phyloP scores from a whole-genome alignment of 2,113 vertebrate genomes.

The Panurus biarmicus region DNA sequence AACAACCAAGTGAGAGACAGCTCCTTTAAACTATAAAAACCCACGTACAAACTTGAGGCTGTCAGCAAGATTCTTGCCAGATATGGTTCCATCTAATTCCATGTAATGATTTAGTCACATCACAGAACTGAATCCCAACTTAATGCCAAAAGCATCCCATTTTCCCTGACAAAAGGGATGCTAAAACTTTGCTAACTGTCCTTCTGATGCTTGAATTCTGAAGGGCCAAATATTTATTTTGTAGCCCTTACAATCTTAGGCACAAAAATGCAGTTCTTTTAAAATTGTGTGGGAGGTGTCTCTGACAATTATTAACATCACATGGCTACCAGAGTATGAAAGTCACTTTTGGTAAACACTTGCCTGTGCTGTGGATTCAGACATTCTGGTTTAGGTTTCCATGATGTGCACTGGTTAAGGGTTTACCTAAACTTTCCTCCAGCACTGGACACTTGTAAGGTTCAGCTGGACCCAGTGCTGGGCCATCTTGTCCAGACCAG shows the following conservation, averaged over 20 bases:
- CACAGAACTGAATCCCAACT: neutral
- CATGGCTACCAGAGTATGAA: accelerated
- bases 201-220: neutral
- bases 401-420: too few relatives aligned
- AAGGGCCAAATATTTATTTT: neutral
- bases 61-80: neutral
- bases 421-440: neutral
- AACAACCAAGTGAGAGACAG: neutral
- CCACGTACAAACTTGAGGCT: neutral
- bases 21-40: neutral
- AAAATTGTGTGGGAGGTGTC: neutral
- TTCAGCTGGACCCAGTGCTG: neutral
- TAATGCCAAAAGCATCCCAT: neutral
- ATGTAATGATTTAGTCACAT: neutral
- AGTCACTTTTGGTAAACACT: neutral
- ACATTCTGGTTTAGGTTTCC: neutral
- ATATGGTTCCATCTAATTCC: neutral
- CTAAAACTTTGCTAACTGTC: neutral
- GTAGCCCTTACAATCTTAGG: neutral
- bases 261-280: neutral
- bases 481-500: neutral
- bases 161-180: neutral
- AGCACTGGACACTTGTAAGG: neutral
- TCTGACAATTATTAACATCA: neutral
- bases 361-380: neutral